Evolutionary conservation across 2,888 invertebrate genomes (phyloP).

Genomic region (Koerneria pararmatus): DNA sequence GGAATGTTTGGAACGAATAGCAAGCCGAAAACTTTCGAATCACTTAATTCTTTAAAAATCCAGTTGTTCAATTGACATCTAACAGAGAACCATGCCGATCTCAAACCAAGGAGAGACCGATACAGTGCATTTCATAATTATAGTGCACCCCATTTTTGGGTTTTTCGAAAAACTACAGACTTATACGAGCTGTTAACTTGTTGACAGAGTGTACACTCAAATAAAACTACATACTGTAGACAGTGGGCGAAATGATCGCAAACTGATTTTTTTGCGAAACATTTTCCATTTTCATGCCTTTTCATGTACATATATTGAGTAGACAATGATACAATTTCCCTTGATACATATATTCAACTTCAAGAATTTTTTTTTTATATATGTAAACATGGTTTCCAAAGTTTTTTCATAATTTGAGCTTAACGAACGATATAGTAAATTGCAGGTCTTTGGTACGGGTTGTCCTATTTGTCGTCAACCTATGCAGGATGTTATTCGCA

Average conservation of each 20-base stretch:
- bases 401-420: neutral
- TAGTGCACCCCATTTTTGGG: too few relatives aligned
- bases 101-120: too few relatives aligned
- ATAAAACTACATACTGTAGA: too few relatives aligned
- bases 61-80: neutral
- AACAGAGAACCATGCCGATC: neutral
- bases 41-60: neutral
- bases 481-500: conserved; percentile 90
- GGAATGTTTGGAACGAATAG: neutral
- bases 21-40: neutral
- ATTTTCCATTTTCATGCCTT: too few relatives aligned
- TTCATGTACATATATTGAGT: too few relatives aligned
- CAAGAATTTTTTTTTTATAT: neutral
- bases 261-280: too few relatives aligned
- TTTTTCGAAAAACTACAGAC: too few relatives aligned
- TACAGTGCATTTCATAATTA: too few relatives aligned
- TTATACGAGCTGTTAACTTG: too few relatives aligned
- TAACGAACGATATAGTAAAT: neutral
- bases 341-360: neutral
- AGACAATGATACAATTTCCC: too few relatives aligned
- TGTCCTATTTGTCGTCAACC: conserved; percentile 90
- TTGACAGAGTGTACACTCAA: too few relatives aligned
- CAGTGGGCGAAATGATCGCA: too few relatives aligned
- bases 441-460: conserved; percentile 63
- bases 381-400: neutral